Base-by-base conservation (phyloP, 1,140 invertebrate genomes). In the Oscheius sp. region DNA sequence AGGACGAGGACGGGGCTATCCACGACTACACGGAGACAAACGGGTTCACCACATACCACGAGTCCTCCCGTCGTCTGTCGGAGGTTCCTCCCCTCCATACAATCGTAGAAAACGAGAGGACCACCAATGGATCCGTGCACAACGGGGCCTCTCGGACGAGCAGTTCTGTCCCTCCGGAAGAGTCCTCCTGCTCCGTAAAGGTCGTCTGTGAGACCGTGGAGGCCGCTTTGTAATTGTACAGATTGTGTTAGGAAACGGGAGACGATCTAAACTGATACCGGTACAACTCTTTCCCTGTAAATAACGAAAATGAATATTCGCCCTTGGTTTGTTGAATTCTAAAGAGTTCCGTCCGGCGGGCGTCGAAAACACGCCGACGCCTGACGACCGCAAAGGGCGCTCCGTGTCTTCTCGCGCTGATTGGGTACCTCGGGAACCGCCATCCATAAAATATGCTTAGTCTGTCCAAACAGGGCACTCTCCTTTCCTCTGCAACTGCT, bases 171-270 rank as follows among this genome's bases (percentile, higher is more conserved):
- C 69, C 69, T 23, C 23, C 36, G 28, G 52, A 61, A 13, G 52
- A 61, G 35, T 36, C 45, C 29, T 2, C 29, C 67, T 75, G 73
- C 45, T 75, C 73, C 15, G 52, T 75, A 26, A 75, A 61, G 38
- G 73, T 75, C n/a, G 74, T 74, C 20, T 75, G 73, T 63, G 73
- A 58, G n/a, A 75, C 73, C 10, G 36, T 31, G 20, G 73, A 75
- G 34, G 70, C 61, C 13, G 36, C 31, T 63, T n/a, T 63, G 32
- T 63, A 32, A n/a, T n/a, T n/a, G n/a, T n/a, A n/a, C n/a, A n/a
- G n/a, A n/a, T n/a, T n/a, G n/a, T n/a, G n/a, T n/a, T n/a, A n/a
- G n/a, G n/a, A n/a, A n/a, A n/a, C n/a, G n/a, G n/a, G n/a, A n/a
- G n/a, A n/a, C n/a, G n/a, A n/a, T n/a, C n/a, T n/a, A n/a, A n/a